A percentile compares a stretch with the other conserved stretches of the same genome.
Conservation (phyloP, 1,140 invertebrate species). For the Lasaia peninsularis region DNA sequence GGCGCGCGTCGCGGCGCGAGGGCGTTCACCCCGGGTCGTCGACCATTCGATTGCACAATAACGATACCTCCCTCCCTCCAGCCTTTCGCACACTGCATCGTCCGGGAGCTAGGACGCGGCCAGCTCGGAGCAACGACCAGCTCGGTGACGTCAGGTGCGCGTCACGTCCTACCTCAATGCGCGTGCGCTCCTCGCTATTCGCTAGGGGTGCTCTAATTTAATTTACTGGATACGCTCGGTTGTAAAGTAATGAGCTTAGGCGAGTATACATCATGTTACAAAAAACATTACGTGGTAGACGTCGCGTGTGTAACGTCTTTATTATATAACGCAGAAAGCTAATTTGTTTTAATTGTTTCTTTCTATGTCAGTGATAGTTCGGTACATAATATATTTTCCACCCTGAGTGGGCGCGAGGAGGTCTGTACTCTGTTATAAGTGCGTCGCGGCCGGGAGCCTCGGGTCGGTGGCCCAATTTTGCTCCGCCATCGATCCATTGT, state of each 20-base stretch:
- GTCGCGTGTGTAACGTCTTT: conserved; percentile 1
- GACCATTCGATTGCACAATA: conserved; percentile 71
- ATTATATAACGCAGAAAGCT: conserved; percentile 6
- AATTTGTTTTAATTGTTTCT: neutral
- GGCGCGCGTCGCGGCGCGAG: conserved; percentile 63
- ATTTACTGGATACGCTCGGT: conserved; percentile 35
- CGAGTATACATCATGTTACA: conserved; percentile 1
- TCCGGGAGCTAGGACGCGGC: conserved; percentile 60
- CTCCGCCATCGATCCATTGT: conserved; percentile 76
- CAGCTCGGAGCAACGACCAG: conserved; percentile 58
- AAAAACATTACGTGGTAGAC: neutral
- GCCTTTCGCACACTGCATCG: conserved; percentile 37
- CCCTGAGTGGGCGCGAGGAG: neutral
- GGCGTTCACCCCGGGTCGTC: conserved; percentile 71
- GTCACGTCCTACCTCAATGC: conserved; percentile 74
- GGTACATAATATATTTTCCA: neutral
- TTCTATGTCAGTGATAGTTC: neutral
- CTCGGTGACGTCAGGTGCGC: conserved; percentile 61
- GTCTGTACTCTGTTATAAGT: conserved; percentile 5
- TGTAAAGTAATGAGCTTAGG: conserved; percentile 8
- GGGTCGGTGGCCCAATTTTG: conserved; percentile 70
- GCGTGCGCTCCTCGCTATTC: conserved; percentile 53
- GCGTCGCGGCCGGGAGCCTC: conserved; percentile 35
- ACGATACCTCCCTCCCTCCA: conserved; percentile 35
- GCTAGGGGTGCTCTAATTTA: conserved; percentile 58